A percentile compares a stretch with the other conserved stretches of the same genome.
These are phyloP conservation scores for Ptychoptera contaminata DNA, from an alignment of 2,888 invertebrate genomes.

Conservation along the genomic window DNA sequence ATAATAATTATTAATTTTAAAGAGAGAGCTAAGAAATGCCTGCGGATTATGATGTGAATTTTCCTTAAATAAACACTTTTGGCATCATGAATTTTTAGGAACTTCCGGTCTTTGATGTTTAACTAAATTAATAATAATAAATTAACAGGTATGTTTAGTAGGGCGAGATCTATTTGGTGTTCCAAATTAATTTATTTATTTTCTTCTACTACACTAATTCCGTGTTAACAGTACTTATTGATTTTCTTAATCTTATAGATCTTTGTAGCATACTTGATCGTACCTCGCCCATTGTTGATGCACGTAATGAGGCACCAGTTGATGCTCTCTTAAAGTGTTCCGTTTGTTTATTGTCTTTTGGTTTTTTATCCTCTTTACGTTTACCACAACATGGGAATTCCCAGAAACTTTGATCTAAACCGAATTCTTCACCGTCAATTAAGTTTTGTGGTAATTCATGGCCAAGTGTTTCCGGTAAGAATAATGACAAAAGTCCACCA, in stretches of 20 bases:
- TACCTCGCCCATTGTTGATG: conserved; percentile 46
- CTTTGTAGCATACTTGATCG: conserved; percentile 42
- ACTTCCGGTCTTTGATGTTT: no score
- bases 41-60: no score
- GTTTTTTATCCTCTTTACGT: conserved; percentile 22
- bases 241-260: conserved; percentile 35
- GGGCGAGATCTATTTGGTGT: no score
- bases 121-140: no score
- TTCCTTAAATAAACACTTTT: no score
- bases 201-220: no score
- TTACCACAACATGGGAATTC: conserved; percentile 61
- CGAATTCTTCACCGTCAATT: conserved; percentile 75
- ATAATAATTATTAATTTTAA: no score
- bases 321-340: conserved; percentile 19
- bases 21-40: no score
- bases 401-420: conserved; percentile 62
- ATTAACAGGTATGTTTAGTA: no score
- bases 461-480: conserved; percentile 73
- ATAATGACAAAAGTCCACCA: conserved; percentile 60
- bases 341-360: conserved; percentile 15
- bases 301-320: conserved; percentile 38
- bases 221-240: conserved; percentile 14
- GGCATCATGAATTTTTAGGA: no score
- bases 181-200: no score
- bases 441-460: conserved; percentile 75